Conservation (phyloP, 2,888 invertebrate species). For the Drosophila neotestacea region DNA sequence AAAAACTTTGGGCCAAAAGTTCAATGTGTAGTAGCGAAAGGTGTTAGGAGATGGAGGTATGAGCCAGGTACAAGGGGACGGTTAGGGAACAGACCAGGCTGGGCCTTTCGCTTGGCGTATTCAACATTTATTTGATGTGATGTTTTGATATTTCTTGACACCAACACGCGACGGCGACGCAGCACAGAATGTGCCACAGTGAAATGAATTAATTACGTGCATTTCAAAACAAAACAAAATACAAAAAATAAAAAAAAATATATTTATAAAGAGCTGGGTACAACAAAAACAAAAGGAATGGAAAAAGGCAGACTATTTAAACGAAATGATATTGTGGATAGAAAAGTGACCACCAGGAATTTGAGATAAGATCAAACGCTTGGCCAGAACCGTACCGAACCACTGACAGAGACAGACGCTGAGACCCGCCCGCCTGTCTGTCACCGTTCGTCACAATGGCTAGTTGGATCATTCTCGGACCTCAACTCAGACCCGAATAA, state of each 20-base stretch:
- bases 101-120: constrained; percentile 61
- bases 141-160: constrained; percentile 85
- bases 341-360: constrained; percentile 83
- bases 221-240: constrained; percentile 74
- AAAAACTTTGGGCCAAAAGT: constrained; percentile 56
- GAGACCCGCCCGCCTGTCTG: constrained; percentile 72
- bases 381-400: constrained; percentile 43
- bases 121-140: constrained; percentile 85
- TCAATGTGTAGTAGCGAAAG: constrained; percentile 46
- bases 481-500: constrained; percentile 9
- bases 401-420: constrained; percentile 23
- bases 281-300: constrained; percentile 34
- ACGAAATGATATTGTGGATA: constrained; percentile 82
- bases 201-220: constrained; percentile 84
- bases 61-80: background rate
- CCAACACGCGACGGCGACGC: constrained; percentile 82
- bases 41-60: constrained; percentile 56
- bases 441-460: constrained; percentile 73
- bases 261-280: constrained; percentile 10
- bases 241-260: constrained; percentile 30
- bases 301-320: constrained; percentile 73
- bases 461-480: constrained; percentile 46
- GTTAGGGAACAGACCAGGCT: constrained; percentile 23
- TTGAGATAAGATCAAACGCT: constrained; percentile 81
- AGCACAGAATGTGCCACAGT: constrained; percentile 47